Evolutionary conservation across 1,140 invertebrate species (phyloP).

Genomic region (Cyclina sinensis): DNA sequence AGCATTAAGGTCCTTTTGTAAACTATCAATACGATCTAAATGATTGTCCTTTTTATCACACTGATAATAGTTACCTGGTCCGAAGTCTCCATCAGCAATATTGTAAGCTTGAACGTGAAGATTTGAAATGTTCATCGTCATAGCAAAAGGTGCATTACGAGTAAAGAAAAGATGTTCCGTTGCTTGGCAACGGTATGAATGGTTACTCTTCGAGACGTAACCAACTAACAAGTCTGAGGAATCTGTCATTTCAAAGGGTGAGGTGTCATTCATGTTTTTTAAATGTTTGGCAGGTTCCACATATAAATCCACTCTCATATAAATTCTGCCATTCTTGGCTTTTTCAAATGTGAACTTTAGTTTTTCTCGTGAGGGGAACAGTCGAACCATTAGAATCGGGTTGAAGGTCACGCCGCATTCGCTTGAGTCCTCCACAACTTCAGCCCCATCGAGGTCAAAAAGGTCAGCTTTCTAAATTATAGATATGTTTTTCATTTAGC

Average conservation of each 20-base stretch:
- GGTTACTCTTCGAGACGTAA: background rate
- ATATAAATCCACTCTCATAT: background rate
- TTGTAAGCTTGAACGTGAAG: background rate
- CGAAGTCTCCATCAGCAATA: background rate
- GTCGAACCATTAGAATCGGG: background rate
- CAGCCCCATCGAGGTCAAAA: background rate
- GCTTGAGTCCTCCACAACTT: background rate
- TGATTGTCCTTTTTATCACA: too few species aligned
- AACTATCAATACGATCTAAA: too few species aligned
- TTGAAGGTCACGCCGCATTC: background rate
- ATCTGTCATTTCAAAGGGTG: background rate
- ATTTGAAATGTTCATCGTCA: slow-evolving; percentile 21
- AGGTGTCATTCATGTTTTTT: background rate
- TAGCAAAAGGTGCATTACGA: background rate
- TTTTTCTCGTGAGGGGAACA: background rate
- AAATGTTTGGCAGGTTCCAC: slow-evolving; percentile 17
- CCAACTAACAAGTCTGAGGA: background rate
- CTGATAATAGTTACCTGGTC: slow-evolving; percentile 31
- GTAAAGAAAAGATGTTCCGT: background rate
- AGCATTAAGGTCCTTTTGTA: too few species aligned
- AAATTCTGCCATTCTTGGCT: background rate
- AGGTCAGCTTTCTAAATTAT: background rate
- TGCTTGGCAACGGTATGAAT: background rate
- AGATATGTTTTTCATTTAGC: too few species aligned
- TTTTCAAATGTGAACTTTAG: background rate